Conservation (phyloP, 2,797 vertebrate species). For the Echiichthys vipera region DNA sequence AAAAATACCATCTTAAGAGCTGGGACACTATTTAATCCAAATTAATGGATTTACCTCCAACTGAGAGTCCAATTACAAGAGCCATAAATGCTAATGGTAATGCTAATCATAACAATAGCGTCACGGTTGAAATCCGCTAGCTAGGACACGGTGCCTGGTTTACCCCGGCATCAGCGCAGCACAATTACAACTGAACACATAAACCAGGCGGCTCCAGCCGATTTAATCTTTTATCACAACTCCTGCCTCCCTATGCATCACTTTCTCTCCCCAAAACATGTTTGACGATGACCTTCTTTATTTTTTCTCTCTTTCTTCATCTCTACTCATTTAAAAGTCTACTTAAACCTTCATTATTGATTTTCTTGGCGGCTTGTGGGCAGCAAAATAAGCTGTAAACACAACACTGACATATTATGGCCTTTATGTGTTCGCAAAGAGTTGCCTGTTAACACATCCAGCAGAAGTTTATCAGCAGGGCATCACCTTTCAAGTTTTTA, state of each 20-base stretch:
- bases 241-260: neutral
- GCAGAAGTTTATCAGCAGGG: no score
- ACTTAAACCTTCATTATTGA: constrained; percentile 7
- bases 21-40: constrained; percentile 52
- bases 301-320: neutral
- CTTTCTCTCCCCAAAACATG: neutral
- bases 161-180: neutral
- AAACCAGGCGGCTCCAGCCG: constrained; percentile 46
- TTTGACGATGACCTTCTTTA: neutral
- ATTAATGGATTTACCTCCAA: constrained; percentile 69
- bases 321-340: neutral
- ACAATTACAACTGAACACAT: constrained; percentile 61
- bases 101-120: constrained; percentile 66
- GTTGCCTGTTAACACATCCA: neutral
- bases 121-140: constrained; percentile 44
- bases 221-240: constrained; percentile 50
- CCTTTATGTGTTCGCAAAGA: neutral
- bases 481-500: no score
- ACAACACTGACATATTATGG: neutral
- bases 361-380: neutral
- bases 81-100: constrained; percentile 72
- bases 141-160: constrained; percentile 45
- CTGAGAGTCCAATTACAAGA: constrained; percentile 75
- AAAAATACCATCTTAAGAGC: constrained; percentile 17
- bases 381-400: constrained; percentile 5